Conservation (phyloP, 2,888 invertebrate genomes). For the Mythimna albipuncta region DNA sequence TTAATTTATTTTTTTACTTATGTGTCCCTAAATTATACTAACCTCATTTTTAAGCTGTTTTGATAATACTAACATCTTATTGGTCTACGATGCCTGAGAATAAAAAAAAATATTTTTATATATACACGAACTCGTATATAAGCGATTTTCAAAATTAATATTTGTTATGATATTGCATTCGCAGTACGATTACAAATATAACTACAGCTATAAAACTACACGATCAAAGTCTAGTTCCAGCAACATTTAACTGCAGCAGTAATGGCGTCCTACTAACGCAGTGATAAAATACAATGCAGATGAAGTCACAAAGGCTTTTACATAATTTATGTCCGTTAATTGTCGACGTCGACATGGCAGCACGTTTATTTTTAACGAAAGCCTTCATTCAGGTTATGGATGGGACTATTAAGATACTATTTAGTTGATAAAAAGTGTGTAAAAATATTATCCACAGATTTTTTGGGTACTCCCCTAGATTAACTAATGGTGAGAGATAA, state of each 20-base stretch:
- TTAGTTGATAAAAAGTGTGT: background rate
- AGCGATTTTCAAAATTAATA: no score
- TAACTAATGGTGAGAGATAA: no score
- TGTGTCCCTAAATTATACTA: no score
- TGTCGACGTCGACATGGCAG: conserved; percentile 9
- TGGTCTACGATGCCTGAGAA: no score
- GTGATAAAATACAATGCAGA: conserved; percentile 44
- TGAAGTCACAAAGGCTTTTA: conserved; percentile 35
- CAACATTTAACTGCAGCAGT: conserved; percentile 14
- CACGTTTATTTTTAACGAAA: conserved; percentile 23
- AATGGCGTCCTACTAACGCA: conserved; percentile 11
- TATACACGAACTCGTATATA: no score
- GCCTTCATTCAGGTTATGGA: conserved; percentile 3
- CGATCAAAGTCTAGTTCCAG: background rate
- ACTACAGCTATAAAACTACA: background rate
- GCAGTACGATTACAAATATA: background rate
- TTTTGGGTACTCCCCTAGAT: no score
- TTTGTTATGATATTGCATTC: no score
- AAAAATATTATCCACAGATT: background rate
- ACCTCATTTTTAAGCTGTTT: no score
- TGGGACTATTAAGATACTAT: background rate
- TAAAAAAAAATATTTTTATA: no score
- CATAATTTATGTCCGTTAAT: conserved; percentile 39
- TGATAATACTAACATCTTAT: no score
- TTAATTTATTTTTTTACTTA: no score